phyloP scores from a whole-genome alignment of 2,113 vertebrate species.

The Rhinolophus ferrumequinum region DNA sequence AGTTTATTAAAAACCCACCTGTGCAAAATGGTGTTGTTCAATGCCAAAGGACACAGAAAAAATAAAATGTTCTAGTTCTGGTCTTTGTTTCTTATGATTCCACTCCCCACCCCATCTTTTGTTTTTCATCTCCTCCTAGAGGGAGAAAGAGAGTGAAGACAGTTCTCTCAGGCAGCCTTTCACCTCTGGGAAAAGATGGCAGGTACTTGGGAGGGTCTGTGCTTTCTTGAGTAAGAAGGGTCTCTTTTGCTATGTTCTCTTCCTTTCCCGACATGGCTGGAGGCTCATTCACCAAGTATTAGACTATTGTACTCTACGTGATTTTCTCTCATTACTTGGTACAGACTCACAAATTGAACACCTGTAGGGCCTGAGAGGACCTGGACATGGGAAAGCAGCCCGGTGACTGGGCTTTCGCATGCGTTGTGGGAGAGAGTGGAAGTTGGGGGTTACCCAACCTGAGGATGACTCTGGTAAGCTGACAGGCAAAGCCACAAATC shows the following conservation, averaged over 20 bases:
- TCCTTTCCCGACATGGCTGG: neutral
- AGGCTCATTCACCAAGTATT: neutral
- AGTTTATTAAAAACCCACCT: constrained; percentile 69
- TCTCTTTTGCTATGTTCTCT: neutral
- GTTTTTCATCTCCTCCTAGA: neutral
- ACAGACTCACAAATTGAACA: neutral
- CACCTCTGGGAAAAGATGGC: neutral
- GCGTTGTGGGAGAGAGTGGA: neutral
- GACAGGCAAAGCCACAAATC: constrained; percentile 42
- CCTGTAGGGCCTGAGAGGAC: neutral
- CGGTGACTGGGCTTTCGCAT: neutral
- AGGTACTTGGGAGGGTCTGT: neutral
- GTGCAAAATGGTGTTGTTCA: constrained; percentile 56
- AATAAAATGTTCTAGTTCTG: constrained; percentile 63
- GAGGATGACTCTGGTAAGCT: neutral
- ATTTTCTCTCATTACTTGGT: neutral
- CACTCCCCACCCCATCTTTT: neutral
- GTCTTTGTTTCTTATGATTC: constrained; percentile 50
- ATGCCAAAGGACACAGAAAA: constrained; percentile 48
- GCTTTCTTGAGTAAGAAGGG: neutral
- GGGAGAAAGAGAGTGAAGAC: neutral
- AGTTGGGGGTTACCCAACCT: neutral
- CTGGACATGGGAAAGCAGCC: neutral
- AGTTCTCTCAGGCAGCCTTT: neutral
- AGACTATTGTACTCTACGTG: no score